A percentile compares a stretch with the other conserved stretches of the same genome.
phyloP scores from a whole-genome alignment of 2,797 vertebrate genomes.

The Poeciliopsis presidionis region DNA sequence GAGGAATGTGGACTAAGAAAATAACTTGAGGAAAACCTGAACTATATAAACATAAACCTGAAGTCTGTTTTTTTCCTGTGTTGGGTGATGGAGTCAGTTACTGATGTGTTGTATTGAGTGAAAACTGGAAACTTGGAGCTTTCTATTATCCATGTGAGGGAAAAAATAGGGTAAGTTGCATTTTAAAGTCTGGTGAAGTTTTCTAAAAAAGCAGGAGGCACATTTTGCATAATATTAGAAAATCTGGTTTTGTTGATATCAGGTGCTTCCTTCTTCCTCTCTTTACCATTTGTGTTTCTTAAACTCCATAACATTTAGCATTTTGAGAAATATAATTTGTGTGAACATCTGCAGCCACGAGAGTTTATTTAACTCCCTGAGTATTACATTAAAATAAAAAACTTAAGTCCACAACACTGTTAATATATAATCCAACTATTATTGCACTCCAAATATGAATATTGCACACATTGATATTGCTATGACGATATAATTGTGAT shows the following conservation, averaged over 20 bases:
- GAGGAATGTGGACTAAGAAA: not conserved
- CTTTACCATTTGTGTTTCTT: too few species aligned
- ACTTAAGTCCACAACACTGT: too few species aligned
- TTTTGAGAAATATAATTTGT: too few species aligned
- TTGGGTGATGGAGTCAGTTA: not conserved
- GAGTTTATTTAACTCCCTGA: too few species aligned
- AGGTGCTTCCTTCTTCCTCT: too few species aligned
- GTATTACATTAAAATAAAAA: too few species aligned
- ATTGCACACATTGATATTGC: not conserved
- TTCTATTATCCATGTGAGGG: not conserved
- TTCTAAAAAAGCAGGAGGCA: not conserved
- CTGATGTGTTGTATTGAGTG: not conserved
- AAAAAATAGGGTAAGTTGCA: not conserved
- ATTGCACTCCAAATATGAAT: not conserved
- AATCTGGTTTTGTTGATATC: too few species aligned
- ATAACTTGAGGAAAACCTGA: not conserved
- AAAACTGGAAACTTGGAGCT: not conserved
- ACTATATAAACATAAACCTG: not conserved
- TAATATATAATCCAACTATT: not conserved
- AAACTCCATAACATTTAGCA: too few species aligned
- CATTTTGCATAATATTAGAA: too few species aligned
- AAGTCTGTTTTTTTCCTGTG: not conserved
- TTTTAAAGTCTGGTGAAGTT: not conserved
- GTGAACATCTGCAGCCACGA: too few species aligned
- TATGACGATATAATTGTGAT: not conserved